Evolutionary conservation across 2,797 vertebrate genomes (phyloP).

Genomic region (Atherinosoma microstoma): DNA sequence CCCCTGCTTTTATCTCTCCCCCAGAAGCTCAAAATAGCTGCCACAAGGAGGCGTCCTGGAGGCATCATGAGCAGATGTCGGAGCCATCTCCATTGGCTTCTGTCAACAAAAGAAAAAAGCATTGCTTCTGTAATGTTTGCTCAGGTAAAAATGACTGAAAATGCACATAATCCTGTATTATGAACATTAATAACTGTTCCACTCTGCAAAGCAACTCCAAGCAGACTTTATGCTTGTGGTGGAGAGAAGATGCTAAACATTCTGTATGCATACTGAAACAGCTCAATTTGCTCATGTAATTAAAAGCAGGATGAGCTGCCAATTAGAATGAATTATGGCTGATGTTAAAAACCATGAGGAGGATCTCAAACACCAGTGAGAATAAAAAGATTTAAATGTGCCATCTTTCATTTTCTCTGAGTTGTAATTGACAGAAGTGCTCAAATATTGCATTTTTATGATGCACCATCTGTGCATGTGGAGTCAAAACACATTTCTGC

Average conservation of each 20-base stretch:
- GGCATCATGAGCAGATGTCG: slow-evolving; percentile 39
- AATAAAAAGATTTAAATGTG: neutral
- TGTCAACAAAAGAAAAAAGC: slow-evolving; percentile 12
- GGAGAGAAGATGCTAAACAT: no score
- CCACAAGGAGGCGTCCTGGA: slow-evolving; percentile 48
- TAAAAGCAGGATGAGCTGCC: neutral
- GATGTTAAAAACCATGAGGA: neutral
- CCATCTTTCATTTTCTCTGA: neutral
- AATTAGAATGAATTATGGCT: neutral
- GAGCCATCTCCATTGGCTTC: slow-evolving; percentile 1
- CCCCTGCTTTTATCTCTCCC: slow-evolving; percentile 20
- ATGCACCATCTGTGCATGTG: neutral
- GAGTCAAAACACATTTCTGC: neutral
- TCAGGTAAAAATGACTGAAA: no score
- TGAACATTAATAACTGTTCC: neutral
- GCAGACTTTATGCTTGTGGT: neutral
- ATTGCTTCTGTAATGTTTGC: neutral
- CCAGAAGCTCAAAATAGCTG: slow-evolving; percentile 26
- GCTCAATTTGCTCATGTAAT: neutral
- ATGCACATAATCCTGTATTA: neutral
- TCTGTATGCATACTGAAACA: no score
- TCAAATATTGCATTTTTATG: neutral
- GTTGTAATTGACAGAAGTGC: neutral
- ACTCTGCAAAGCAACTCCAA: neutral
- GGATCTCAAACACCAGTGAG: neutral